Evolutionary conservation across 2,113 vertebrate genomes (phyloP).

Genomic region (Campylomormyrus tamandua): DNA sequence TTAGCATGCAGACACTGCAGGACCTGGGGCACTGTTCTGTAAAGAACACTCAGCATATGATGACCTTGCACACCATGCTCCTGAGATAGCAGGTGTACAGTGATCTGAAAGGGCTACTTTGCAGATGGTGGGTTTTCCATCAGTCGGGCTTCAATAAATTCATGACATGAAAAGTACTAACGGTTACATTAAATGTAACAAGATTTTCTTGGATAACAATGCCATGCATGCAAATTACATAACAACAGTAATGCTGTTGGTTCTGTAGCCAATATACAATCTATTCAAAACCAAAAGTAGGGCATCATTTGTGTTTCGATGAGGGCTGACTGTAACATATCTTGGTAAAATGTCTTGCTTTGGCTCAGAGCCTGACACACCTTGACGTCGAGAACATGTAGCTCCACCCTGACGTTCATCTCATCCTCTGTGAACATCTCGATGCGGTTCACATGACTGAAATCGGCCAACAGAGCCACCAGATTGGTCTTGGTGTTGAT

Average conservation of each 20-base stretch:
- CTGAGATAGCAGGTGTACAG: neutral
- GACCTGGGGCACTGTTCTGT: neutral
- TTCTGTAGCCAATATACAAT: neutral
- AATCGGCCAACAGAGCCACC: constrained; percentile 89
- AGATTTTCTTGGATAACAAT: neutral
- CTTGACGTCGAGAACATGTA: constrained; percentile 91
- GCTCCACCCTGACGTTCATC: constrained; percentile 78
- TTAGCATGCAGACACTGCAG: constrained; percentile 9
- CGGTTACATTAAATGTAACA: neutral
- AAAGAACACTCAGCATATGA: neutral
- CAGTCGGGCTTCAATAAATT: neutral
- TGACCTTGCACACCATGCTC: neutral
- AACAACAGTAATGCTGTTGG: neutral
- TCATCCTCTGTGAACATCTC: constrained; percentile 95
- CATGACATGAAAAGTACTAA: neutral
- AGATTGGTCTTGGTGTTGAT: constrained; percentile 93
- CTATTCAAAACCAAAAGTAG: neutral
- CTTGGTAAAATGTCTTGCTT: neutral
- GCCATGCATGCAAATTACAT: neutral
- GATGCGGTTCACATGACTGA: constrained; percentile 93
- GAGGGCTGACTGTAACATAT: neutral
- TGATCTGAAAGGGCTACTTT: neutral
- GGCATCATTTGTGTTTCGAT: neutral
- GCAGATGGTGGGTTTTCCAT: neutral
- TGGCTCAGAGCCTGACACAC: constrained; percentile 40